A percentile compares a stretch with the other conserved stretches of the same genome.
Conservation (phyloP, 2,113 vertebrate species). For the Opisthocomus hoazin region DNA sequence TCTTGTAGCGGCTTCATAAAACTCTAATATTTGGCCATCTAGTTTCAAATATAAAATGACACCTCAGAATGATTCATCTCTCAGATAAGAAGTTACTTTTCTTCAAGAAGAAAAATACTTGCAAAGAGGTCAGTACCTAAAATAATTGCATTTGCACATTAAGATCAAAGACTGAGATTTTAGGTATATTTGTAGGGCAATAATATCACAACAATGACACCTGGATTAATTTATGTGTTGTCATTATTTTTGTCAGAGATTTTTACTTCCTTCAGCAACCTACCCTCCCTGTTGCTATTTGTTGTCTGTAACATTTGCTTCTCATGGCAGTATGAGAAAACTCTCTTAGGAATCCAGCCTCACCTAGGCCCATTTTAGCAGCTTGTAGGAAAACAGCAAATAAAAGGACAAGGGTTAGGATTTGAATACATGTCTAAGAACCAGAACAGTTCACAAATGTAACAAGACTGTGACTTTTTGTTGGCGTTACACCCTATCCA, state of each 20-base stretch:
- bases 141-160: background rate
- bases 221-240: background rate
- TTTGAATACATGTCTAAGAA: background rate
- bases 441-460: background rate
- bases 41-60: background rate
- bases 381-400: background rate
- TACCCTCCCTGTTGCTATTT: background rate
- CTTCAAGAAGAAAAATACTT: background rate
- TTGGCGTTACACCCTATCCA: background rate
- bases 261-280: background rate
- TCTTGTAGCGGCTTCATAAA: background rate
- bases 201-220: background rate
- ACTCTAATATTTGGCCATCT: background rate
- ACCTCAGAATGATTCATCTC: background rate
- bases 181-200: background rate
- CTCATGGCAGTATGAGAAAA: background rate
- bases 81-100: background rate
- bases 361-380: background rate
- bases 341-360: background rate
- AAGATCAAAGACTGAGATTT: background rate
- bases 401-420: background rate
- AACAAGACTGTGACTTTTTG: background rate
- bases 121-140: background rate
- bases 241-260: background rate
- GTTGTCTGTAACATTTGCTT: background rate